A percentile compares a stretch with the other conserved stretches of the same genome.
These are phyloP conservation scores for Xestia c-nigrum DNA, from an alignment of 2,888 invertebrate genomes.

Conservation along the genomic window DNA sequence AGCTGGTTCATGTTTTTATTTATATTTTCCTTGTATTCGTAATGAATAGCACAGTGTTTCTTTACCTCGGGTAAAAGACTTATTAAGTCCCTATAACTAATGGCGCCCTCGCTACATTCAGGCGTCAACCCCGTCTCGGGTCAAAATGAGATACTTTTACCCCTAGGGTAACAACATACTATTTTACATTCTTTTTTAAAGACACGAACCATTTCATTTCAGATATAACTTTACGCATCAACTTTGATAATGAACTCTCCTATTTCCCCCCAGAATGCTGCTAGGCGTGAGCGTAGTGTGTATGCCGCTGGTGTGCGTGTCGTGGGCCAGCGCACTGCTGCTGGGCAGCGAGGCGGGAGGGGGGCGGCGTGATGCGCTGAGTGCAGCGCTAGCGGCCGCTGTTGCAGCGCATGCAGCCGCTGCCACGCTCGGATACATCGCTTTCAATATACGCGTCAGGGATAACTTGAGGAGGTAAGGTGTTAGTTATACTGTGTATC, in stretches of 20 bases:
- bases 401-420: conserved; percentile 95
- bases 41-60: too few species aligned
- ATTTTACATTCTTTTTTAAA: background rate
- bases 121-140: too few species aligned
- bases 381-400: conserved; percentile 94
- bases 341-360: conserved; percentile 93
- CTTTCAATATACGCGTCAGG: conserved; percentile 96
- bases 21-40: too few species aligned
- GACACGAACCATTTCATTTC: background rate
- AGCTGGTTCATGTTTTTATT: too few species aligned
- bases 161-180: too few species aligned
- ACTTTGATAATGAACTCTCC: background rate
- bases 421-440: conserved; percentile 96
- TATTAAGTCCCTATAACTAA: too few species aligned
- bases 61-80: too few species aligned
- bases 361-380: conserved; percentile 92
- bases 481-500: too few species aligned
- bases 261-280: conserved; percentile 91
- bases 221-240: background rate
- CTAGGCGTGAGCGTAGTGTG: conserved; percentile 97
- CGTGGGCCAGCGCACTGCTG: conserved; percentile 93
- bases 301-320: conserved; percentile 95
- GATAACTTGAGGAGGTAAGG: conserved; percentile 91
- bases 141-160: too few species aligned
- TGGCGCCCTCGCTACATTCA: too few species aligned